A percentile compares a stretch with the other conserved stretches of the same genome.
Evolutionary conservation across 2,888 invertebrate genomes (phyloP).

Genomic region (Diabrotica balteata): DNA sequence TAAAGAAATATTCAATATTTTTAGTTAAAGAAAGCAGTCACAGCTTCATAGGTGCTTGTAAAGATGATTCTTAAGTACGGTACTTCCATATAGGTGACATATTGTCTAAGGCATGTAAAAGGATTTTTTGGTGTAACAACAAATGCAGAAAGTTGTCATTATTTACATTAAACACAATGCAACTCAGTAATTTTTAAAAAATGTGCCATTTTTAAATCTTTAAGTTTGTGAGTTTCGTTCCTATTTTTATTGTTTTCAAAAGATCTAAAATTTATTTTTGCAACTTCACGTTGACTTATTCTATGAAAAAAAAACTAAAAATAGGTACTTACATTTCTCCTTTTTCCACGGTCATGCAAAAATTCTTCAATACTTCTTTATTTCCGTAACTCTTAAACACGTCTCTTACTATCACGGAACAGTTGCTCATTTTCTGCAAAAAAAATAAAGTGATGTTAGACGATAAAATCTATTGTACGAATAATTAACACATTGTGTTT

Average conservation of each 20-base stretch:
- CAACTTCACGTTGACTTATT: background rate
- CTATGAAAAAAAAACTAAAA: background rate
- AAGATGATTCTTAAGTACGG: too few relatives aligned
- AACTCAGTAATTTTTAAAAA: background rate
- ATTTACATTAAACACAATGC: background rate
- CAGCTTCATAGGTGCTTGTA: too few relatives aligned
- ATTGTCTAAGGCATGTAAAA: too few relatives aligned
- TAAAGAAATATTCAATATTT: too few relatives aligned
- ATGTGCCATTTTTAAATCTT: background rate
- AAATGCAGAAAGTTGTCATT: background rate
- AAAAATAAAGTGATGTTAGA: background rate
- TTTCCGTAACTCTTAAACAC: conserved; percentile 74
- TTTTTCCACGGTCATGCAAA: conserved; percentile 76
- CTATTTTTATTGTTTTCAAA: too few relatives aligned
- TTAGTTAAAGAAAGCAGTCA: too few relatives aligned
- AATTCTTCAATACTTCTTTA: conserved; percentile 69
- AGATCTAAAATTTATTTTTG: too few relatives aligned
- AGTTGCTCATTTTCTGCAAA: conserved; percentile 22
- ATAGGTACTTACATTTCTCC: conserved; percentile 75
- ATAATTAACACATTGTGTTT: too few relatives aligned
- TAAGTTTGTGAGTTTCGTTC: background rate
- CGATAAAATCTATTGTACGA: too few relatives aligned
- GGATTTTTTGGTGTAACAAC: too few relatives aligned
- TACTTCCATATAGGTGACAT: too few relatives aligned
- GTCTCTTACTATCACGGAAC: conserved; percentile 71